Conservation (phyloP, 2,113 vertebrate species). For the Syngnathoides biaculeatus region DNA sequence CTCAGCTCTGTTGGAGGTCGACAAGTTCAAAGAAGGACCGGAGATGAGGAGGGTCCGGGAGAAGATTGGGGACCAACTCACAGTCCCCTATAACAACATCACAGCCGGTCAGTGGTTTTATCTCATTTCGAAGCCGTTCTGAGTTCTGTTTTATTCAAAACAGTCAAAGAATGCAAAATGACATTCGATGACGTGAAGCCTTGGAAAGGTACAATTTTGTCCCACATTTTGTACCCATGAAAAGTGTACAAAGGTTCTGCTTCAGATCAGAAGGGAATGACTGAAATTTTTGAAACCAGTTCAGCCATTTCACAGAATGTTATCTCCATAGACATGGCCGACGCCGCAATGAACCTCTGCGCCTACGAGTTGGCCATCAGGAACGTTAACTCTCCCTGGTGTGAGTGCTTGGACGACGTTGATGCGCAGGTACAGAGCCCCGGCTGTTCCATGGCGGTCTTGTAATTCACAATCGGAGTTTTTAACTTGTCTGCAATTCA, state of each 20-base stretch:
- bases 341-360: slow-evolving; percentile 90
- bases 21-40: slow-evolving; percentile 81
- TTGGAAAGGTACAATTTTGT: no score
- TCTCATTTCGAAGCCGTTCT: neutral
- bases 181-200: no score
- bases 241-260: no score
- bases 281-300: no score
- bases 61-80: slow-evolving; percentile 79
- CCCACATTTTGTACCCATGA: no score
- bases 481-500: no score
- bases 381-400: slow-evolving; percentile 87
- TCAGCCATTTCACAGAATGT: neutral
- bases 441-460: no score
- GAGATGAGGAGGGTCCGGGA: slow-evolving; percentile 85
- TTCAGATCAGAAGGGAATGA: no score
- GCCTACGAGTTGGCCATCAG: slow-evolving; percentile 89
- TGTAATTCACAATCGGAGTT: no score
- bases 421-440: slow-evolving; percentile 81
- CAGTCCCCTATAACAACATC: slow-evolving; percentile 69
- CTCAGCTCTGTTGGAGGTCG: slow-evolving; percentile 66
- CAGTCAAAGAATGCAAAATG: no score
- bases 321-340: slow-evolving; percentile 79
- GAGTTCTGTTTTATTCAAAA: neutral
- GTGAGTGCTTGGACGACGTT: slow-evolving; percentile 81
- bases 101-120: slow-evolving; percentile 70